Percentiles rank a stretch among this genome's conserved stretches.
Evolutionary conservation across 2,113 vertebrate genomes (phyloP).

Genomic region (Microtus pennsylvanicus): DNA sequence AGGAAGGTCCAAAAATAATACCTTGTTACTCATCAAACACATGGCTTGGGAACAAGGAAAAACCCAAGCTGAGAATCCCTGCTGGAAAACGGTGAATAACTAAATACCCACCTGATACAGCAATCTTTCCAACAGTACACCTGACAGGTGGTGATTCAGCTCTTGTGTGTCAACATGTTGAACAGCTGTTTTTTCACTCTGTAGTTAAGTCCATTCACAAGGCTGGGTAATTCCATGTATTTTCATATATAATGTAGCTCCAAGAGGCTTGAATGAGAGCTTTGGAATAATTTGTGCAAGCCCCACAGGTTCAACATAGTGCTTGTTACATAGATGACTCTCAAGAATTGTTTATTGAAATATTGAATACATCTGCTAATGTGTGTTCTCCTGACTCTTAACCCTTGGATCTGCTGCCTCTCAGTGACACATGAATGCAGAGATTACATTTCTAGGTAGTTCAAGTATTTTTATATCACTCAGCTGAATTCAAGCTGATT

Average conservation of each 20-base stretch:
- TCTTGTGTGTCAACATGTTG: not conserved
- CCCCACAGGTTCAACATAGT: not conserved
- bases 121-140: not conserved
- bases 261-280: constrained; percentile 2
- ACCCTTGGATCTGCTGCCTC: not conserved
- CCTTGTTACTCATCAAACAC: not conserved
- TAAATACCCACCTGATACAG: not conserved
- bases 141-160: not conserved
- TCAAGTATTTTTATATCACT: constrained; percentile 24
- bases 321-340: not conserved
- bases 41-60: not conserved
- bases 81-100: constrained; percentile 24
- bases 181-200: not conserved
- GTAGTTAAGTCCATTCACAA: not conserved
- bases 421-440: not conserved
- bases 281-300: constrained; percentile 5
- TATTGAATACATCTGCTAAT: not conserved
- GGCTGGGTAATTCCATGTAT: constrained; percentile 1
- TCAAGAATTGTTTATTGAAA: not conserved
- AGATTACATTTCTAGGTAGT: not conserved
- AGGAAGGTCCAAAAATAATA: constrained; percentile 7
- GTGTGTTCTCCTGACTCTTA: not conserved
- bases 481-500: not conserved
- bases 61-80: not conserved
- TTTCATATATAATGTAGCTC: not conserved